phyloP scores from a whole-genome alignment of 2,113 vertebrate genomes.

The Neolamprologus falcicula region DNA sequence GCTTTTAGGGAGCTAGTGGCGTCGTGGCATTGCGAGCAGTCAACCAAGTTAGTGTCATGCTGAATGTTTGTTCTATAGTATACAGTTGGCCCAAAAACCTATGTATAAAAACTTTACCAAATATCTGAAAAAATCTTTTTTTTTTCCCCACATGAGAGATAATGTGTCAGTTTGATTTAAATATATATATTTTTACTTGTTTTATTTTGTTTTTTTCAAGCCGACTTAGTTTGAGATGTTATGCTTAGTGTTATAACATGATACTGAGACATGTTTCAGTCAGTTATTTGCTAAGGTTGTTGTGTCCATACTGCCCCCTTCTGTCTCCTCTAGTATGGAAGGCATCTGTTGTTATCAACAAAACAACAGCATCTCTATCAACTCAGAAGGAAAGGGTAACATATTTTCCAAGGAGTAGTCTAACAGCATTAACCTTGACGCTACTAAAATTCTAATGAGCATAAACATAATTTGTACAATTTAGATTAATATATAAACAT shows the following conservation, averaged over 20 bases:
- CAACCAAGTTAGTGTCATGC: neutral
- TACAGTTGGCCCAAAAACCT: neutral
- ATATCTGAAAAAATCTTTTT: neutral
- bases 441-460: neutral
- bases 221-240: neutral
- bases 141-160: neutral
- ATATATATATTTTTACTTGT: neutral
- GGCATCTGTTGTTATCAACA: slow-evolving; percentile 9
- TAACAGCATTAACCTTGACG: neutral
- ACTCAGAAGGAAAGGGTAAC: neutral
- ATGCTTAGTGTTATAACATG: neutral
- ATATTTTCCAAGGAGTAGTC: neutral
- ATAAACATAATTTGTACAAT: neutral
- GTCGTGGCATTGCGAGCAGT: neutral
- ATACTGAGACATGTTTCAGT: neutral
- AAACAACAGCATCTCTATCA: slow-evolving; percentile 43
- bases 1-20: slow-evolving; percentile 15
- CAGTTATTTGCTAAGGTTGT: slow-evolving; percentile 24
- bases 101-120: neutral
- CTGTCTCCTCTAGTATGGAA: slow-evolving; percentile 29
- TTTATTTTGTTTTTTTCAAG: neutral
- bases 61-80: neutral
- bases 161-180: neutral
- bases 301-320: slow-evolving; percentile 65
- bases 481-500: neutral